Base-by-base conservation (phyloP, 2,113 vertebrate species). In the Herpetotheres cachinnans region DNA sequence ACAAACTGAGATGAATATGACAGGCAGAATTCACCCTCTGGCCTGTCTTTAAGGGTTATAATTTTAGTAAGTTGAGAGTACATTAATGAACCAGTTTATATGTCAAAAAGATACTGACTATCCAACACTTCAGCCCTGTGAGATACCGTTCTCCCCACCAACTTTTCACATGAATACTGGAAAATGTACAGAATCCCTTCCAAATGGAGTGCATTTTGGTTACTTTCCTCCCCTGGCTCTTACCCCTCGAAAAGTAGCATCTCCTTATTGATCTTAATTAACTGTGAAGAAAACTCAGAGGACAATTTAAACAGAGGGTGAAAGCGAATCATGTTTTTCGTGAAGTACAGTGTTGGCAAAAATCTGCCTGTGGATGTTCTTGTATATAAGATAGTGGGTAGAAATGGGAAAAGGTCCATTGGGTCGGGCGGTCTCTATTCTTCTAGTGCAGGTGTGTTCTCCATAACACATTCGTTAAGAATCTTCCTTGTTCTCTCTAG, bases 351-450 rank as follows among this genome's bases (percentile, higher is more conserved):
- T 71, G 20, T 16, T 81, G 38, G 7, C 32, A 70, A 73, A 90
- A 42, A 17, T n/a, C 49, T 76, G 8, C 19, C 42, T 54, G 16
- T 62, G 52, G 24, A 65, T 82, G 13, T 72, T 90, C 20, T 71
- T 47, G 14, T 67, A 46, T 18, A 58, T 69, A 55, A 85, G 6
- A 40, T 17, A 32, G 38, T 36, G 30, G 32, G 9, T 18, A 80
- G 32, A 36, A 46, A 89, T 46, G 4, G 9, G 58, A 42, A 74
- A 87, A 74, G 11, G 8, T 38, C 34, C 61, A 9, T 16, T 42
- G 7, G 15, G 7, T 36, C 0, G 0, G 7, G n/a, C 40, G 1
- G 5, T 59, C n/a, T 91, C 27, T 72, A 4, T 70, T 91, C 56
- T 86, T 82, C 49, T 49, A 30, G 14, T 13, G 16, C 13, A 40